Evolutionary conservation across 2,888 invertebrate genomes (phyloP), one percentile per base, ranked within the genome.

Genomic region (Hypercompe scribonia): DNA sequence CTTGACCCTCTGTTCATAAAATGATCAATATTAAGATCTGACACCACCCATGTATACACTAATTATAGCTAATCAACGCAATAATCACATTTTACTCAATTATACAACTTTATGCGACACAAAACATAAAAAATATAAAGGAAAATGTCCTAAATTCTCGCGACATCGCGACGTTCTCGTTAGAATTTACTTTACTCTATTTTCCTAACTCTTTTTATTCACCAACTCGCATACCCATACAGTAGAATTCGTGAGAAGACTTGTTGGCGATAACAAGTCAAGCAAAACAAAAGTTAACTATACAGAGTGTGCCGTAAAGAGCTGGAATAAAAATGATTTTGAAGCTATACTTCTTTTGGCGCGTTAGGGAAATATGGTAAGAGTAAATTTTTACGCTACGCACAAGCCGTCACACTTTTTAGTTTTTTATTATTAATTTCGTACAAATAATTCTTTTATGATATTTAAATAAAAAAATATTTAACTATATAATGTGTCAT

Each of bases 181-280:
- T 33, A 24, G 42, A 31, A 46, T 66, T 42, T 66, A 33, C 31
- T 66, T 66, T 46, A 61, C 13, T 33, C 46, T 66, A 46, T 46
- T 66, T 66, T 46, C 66, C 33, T n/a, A 68, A 68, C 34, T 54
- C n/a, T 50, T 69, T 65, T 68, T 54, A 58, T 28, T 34, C n/a
- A 39, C 11, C 58, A 61, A 61, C 58, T 18, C 58, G 61, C 68
- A 58, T 58, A 28, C 58, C 28, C 18, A 69, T 69, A 36, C 61
- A 18, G 28, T 61, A 39, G 4, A 69, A 39, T 69, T 69, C 68
- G 33, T 66, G 46, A 33, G 66, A 66, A 46, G 31, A 39, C 46
- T 46, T 31, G 42, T 66, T 46, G 24, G 34, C 39, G 68, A 28
- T 68, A 69, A 31, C 39, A 58, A 68, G 68, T 54, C 50, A 68